phyloP scores from a whole-genome alignment of 2,113 vertebrate genomes.

The Clarias macrocephalus region DNA sequence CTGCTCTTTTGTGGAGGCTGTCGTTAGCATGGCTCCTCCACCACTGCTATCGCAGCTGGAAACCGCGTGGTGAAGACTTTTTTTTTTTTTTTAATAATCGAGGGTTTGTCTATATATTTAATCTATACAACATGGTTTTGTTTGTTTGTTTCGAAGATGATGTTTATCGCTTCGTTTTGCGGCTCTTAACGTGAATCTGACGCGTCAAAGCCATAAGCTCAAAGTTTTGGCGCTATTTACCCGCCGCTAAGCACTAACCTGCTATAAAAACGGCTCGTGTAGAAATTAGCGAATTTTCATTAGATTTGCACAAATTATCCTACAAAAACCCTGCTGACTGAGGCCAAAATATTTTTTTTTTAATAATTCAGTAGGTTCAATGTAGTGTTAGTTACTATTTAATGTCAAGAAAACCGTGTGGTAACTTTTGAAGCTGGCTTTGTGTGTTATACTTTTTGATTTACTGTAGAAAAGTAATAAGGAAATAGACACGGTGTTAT shows the following conservation, averaged over 20 bases:
- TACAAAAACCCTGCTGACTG: not conserved
- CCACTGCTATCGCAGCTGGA: not conserved
- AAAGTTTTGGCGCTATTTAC: slow-evolving; percentile 1
- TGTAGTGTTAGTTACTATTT: not conserved
- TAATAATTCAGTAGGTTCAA: not conserved
- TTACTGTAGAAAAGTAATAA: not conserved
- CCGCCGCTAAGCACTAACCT: not conserved
- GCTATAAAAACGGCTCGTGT: not conserved
- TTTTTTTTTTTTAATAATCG: no score
- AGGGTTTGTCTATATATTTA: not conserved
- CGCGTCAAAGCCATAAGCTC: no score
- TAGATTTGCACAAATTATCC: not conserved
- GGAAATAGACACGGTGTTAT: not conserved
- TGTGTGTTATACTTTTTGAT: not conserved
- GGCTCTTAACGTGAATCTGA: not conserved
- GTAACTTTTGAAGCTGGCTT: not conserved
- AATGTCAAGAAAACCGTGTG: not conserved
- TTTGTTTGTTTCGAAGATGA: no score
- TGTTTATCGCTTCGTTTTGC: not conserved
- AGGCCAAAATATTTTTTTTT: not conserved
- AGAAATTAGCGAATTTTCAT: not conserved
- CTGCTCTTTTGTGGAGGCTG: not conserved
- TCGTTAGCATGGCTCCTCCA: not conserved
- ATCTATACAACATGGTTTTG: no score
- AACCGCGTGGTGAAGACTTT: not conserved